Evolutionary conservation across 2,888 invertebrate species (phyloP), one percentile per base, ranked within the genome.

Genomic region (Drosophila ezoana): DNA sequence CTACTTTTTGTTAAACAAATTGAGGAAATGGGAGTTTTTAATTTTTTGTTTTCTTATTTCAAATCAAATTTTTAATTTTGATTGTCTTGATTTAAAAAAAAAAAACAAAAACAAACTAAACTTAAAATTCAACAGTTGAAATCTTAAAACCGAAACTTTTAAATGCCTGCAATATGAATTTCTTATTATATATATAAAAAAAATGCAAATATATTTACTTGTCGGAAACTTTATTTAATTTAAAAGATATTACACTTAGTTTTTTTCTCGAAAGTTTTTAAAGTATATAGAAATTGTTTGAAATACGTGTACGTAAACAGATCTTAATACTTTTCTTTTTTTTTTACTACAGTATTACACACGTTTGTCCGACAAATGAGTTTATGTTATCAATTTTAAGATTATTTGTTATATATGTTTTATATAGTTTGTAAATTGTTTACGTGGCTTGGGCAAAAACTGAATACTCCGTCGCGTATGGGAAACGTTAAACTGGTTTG

Each of bases 211-310:
- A 38, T 20, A 9, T 58, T 56, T 67, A 35, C 9, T 48, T 62
- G 79, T 57, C 66, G 84, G 73, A 32, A 45, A 35, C 45, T 80
- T 80, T 81, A 84, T 79, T 76, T 56, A 16, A 67, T 54, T 43
- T 43, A 47, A 69, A 57, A 54, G 18, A 28, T 67, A 58, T 78
- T 65, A 63, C 56, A 70, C 18, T 58, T 68, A 45, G 16, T 57
- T 66, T 44, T 38, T 43, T 38, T 38, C 1, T 8, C 13, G n/a
- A 52, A 82, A 63, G 28, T 43, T 59, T 72, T 59, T 14, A 69
- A 69, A 76, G 45, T 59, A 64, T 53, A 37, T 47, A 53, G 56
- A 82, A 67, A 53, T 61, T 44, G 3, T 51, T 54, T 47, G 49
- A 67, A 56, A 60, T 64, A 63, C 28, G 51, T 60, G 43, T 59